These are phyloP conservation scores for Meliscaeva auricollis DNA, from an alignment of 2,888 invertebrate genomes.

Conservation along the genomic window DNA sequence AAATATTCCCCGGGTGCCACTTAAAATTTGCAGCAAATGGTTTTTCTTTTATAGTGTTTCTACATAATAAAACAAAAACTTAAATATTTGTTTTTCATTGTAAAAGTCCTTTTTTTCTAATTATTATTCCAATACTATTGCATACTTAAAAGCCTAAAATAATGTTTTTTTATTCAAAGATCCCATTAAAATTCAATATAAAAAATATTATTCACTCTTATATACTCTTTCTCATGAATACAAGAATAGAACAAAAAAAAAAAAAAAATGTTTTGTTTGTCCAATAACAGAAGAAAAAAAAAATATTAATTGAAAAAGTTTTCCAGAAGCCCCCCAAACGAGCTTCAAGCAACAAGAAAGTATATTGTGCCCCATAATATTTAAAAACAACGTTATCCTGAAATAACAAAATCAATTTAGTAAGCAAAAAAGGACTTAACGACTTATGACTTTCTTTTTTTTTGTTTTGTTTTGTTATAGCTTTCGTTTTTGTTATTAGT, in stretches of 20 bases:
- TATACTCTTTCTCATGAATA: not conserved
- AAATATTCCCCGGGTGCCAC: too few species aligned
- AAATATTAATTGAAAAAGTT: slow-evolving; percentile 18
- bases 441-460: slow-evolving; percentile 56
- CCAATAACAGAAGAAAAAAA: not conserved
- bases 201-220: not conserved
- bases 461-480: slow-evolving; percentile 6
- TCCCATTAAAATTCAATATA: not conserved
- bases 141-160: too few species aligned
- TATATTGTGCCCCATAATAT: slow-evolving; percentile 11
- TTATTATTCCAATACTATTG: too few species aligned
- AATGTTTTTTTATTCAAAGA: not conserved
- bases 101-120: too few species aligned
- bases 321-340: not conserved
- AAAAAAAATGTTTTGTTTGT: not conserved
- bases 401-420: slow-evolving; percentile 64
- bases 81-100: too few species aligned
- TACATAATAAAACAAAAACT: too few species aligned
- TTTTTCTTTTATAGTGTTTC: too few species aligned
- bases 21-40: too few species aligned
- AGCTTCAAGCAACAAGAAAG: slow-evolving; percentile 10
- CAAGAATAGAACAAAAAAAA: not conserved
- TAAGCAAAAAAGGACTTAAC: slow-evolving; percentile 50
- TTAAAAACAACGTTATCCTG: slow-evolving; percentile 51
- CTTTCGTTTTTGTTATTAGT: not conserved